Conservation (phyloP, 2,113 vertebrate genomes). For the Sardina pilchardus region DNA sequence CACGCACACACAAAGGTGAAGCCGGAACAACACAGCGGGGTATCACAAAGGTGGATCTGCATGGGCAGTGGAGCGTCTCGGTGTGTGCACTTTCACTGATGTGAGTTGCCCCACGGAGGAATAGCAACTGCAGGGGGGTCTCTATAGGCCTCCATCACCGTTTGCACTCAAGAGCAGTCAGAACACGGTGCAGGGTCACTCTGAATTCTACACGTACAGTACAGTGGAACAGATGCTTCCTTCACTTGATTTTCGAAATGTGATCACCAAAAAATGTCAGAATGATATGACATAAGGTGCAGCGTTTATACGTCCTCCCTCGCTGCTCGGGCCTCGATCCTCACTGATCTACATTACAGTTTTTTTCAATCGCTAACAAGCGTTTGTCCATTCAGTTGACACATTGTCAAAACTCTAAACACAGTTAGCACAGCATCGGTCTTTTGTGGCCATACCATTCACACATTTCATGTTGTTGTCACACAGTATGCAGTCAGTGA, state of each 20-base stretch:
- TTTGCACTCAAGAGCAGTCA: background rate
- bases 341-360: no score
- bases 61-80: background rate
- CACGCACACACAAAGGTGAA: background rate
- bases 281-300: background rate
- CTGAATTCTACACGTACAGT: background rate
- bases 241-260: background rate
- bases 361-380: no score
- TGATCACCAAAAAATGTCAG: background rate
- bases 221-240: background rate
- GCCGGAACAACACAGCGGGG: background rate
- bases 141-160: background rate
- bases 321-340: no score
- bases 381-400: no score
- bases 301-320: no score
- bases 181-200: background rate
- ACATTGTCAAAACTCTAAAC: no score
- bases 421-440: no score
- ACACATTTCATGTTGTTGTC: no score
- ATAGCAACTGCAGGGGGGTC: background rate
- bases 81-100: background rate
- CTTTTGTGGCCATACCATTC: no score
- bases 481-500: no score
- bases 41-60: background rate
- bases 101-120: background rate